Evolutionary conservation across 1,140 invertebrate species (phyloP).

Genomic region (Monochamus saltuarius): DNA sequence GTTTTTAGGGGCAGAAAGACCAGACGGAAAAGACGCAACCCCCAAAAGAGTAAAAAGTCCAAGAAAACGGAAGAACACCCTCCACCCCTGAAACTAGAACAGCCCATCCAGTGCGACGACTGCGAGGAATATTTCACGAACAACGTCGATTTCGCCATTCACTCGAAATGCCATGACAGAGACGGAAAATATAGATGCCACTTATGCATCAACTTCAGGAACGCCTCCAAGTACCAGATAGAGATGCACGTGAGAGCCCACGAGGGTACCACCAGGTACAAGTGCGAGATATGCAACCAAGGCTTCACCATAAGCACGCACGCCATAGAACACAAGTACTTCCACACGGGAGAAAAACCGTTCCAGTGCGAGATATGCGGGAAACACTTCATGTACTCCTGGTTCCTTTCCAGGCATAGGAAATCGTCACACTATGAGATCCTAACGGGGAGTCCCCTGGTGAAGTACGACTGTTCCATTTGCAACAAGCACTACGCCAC

Average conservation of each 20-base stretch:
- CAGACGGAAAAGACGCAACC: slow-evolving; percentile 5
- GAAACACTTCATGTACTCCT: slow-evolving; percentile 52
- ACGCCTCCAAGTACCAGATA: slow-evolving; percentile 49
- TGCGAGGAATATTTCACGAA: slow-evolving; percentile 38
- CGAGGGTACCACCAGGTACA: slow-evolving; percentile 55
- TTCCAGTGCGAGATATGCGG: slow-evolving; percentile 65
- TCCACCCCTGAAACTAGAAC: slow-evolving; percentile 53
- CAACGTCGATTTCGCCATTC: slow-evolving; percentile 34
- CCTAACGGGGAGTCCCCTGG: slow-evolving; percentile 45
- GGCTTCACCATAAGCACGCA: slow-evolving; percentile 55
- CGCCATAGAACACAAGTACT: slow-evolving; percentile 50
- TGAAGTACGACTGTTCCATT: slow-evolving; percentile 47
- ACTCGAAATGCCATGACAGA: slow-evolving; percentile 51
- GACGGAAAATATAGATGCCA: slow-evolving; percentile 54
- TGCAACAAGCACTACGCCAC: slow-evolving; percentile 50
- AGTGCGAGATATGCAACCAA: slow-evolving; percentile 56
- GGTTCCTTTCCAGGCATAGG: slow-evolving; percentile 47
- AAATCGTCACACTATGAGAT: slow-evolving; percentile 49
- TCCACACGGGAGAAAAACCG: slow-evolving; percentile 63
- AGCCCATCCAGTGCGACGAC: slow-evolving; percentile 37
- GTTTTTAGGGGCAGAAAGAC: background rate
- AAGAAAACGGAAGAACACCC: slow-evolving; percentile 53
- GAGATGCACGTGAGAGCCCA: slow-evolving; percentile 49
- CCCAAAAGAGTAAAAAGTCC: slow-evolving; percentile 34
- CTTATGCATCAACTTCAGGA: slow-evolving; percentile 51